phyloP scores from a whole-genome alignment of 2,888 invertebrate species.

The Cryptocheilus praepositus region DNA sequence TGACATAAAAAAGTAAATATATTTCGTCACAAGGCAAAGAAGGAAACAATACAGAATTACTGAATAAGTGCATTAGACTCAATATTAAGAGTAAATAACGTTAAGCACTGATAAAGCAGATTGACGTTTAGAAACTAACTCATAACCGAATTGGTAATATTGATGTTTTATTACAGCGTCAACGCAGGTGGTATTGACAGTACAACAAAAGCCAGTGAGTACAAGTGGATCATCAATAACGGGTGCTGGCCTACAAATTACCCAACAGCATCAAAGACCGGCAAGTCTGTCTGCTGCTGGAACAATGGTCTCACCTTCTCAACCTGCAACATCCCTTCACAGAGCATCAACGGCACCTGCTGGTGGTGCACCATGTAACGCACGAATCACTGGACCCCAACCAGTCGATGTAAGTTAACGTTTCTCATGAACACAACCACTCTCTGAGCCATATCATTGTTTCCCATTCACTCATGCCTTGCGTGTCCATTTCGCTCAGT shows the following conservation, averaged over 20 bases:
- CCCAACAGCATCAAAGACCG: slow-evolving; percentile 75
- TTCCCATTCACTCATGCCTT: slow-evolving; percentile 11
- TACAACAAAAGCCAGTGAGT: slow-evolving; percentile 78
- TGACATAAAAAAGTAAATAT: no score
- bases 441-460: neutral
- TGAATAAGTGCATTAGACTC: no score
- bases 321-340: slow-evolving; percentile 71
- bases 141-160: no score
- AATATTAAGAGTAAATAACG: no score
- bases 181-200: slow-evolving; percentile 82
- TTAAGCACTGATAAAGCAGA: no score
- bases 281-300: slow-evolving; percentile 72
- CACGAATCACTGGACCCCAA: slow-evolving; percentile 88
- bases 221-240: slow-evolving; percentile 48
- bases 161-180: slow-evolving; percentile 77
- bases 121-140: no score
- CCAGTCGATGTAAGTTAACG: slow-evolving; percentile 90
- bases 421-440: neutral
- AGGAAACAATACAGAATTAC: no score
- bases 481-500: slow-evolving; percentile 4
- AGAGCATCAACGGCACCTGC: slow-evolving; percentile 69
- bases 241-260: slow-evolving; percentile 68
- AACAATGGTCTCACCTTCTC: slow-evolving; percentile 66
- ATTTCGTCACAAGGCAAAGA: no score
- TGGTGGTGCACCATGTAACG: slow-evolving; percentile 78